Percentiles rank a stretch among this genome's conserved stretches.
phyloP scores from a whole-genome alignment of 2,797 vertebrate genomes.

The Rhabdophis nuchalis region DNA sequence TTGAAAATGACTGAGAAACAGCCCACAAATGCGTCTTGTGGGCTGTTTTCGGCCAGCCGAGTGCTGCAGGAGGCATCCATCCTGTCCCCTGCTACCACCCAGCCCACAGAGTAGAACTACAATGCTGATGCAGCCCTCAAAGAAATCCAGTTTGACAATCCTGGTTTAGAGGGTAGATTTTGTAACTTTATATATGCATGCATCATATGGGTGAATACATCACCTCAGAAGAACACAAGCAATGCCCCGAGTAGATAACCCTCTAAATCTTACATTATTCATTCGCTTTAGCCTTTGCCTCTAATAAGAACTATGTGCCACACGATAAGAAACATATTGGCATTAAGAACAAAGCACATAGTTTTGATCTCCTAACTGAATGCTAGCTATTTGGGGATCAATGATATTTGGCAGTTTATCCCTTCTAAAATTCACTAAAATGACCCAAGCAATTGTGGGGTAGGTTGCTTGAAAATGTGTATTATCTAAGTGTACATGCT shows the following conservation, averaged over 20 bases:
- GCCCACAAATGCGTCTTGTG: too few species aligned
- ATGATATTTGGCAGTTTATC: constrained; percentile 22
- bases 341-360: neutral
- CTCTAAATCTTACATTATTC: neutral
- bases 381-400: constrained; percentile 21
- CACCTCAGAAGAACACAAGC: neutral
- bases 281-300: constrained; percentile 1
- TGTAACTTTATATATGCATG: neutral
- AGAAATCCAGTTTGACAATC: too few species aligned
- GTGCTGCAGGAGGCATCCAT: too few species aligned
- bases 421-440: constrained; percentile 18
- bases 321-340: neutral
- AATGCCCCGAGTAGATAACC: neutral
- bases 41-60: too few species aligned
- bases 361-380: constrained; percentile 11
- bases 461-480: constrained; percentile 24
- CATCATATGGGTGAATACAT: neutral
- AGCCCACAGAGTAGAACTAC: too few species aligned
- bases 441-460: constrained; percentile 35
- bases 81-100: too few species aligned
- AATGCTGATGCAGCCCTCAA: too few species aligned
- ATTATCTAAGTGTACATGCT: constrained; percentile 40
- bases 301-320: neutral
- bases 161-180: neutral
- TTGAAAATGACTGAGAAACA: too few species aligned